Conservation (phyloP, 1,140 invertebrate species). For the Acromyrmex echinatior region DNA sequence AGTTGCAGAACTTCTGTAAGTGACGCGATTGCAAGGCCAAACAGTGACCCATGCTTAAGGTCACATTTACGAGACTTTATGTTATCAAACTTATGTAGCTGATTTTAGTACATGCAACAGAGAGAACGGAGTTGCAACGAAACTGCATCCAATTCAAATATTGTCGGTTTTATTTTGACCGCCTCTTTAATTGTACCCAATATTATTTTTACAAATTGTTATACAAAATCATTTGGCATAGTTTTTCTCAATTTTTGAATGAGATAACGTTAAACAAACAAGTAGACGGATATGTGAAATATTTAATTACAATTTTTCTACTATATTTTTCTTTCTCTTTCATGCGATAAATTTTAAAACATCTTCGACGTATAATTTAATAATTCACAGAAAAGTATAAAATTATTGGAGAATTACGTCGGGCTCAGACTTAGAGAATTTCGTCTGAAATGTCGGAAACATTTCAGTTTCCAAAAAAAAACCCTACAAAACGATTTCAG, state of each 20-base stretch:
- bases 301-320: neutral
- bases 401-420: neutral
- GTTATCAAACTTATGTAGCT: conserved; percentile 31
- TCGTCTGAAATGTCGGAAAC: neutral
- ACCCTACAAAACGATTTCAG: conserved; percentile 54
- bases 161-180: conserved; percentile 12
- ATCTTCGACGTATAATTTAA: neutral
- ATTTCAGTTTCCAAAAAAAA: too few species aligned
- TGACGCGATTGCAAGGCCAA: conserved; percentile 41
- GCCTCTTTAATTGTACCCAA: conserved; percentile 23
- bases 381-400: neutral
- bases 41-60: conserved; percentile 46
- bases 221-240: too few species aligned
- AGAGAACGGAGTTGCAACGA: conserved; percentile 9
- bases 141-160: neutral
- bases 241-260: neutral
- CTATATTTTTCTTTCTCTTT: neutral
- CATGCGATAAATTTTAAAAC: neutral
- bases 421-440: neutral
- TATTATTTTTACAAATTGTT: conserved; percentile 4
- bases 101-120: conserved; percentile 8
- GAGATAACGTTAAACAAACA: neutral
- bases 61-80: conserved; percentile 47
- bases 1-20: conserved; percentile 19
- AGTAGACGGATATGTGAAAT: neutral